Percentiles rank a stretch among this genome's conserved stretches.
Evolutionary conservation across 2,113 vertebrate genomes (phyloP).

Genomic region (Phylloscopus trochilus): DNA sequence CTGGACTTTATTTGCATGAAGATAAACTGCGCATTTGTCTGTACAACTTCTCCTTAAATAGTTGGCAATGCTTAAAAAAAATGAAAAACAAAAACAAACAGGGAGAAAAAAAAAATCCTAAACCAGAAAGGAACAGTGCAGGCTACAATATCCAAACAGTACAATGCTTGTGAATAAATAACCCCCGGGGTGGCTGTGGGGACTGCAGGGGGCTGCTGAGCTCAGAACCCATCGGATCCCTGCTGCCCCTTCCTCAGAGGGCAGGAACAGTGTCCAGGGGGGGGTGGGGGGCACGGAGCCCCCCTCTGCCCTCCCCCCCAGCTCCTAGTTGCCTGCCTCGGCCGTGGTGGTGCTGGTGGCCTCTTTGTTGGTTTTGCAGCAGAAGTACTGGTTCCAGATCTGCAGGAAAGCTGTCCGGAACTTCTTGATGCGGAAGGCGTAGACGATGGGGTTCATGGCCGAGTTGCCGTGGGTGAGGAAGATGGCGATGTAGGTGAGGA

Average conservation of each 20-base stretch:
- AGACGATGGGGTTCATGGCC: slow-evolving; percentile 94
- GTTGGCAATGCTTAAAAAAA: slow-evolving; percentile 25
- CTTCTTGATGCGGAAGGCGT: slow-evolving; percentile 94
- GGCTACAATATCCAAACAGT: slow-evolving; percentile 45
- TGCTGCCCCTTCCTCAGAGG: not conserved
- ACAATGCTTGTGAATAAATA: slow-evolving; percentile 65
- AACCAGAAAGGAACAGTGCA: not conserved
- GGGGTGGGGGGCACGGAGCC: not conserved
- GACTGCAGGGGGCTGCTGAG: not conserved
- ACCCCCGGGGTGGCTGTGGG: not conserved
- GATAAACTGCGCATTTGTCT: not conserved
- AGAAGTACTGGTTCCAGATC: slow-evolving; percentile 92
- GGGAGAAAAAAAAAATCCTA: not conserved
- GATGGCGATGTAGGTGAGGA: slow-evolving; percentile 85
- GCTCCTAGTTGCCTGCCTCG: not conserved
- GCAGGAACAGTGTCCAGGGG: not conserved
- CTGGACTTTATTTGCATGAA: slow-evolving; percentile 60
- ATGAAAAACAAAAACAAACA: not conserved
- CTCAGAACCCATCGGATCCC: not conserved
- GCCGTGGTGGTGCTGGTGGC: not conserved
- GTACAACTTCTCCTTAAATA: slow-evolving; percentile 61
- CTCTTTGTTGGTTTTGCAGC: slow-evolving; percentile 73
- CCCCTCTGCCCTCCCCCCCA: not conserved
- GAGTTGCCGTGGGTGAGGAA: slow-evolving; percentile 94
- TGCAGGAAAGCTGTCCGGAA: slow-evolving; percentile 88